Percentiles rank a stretch among this genome's conserved stretches.
These are phyloP conservation scores for Phallusia fumigata DNA, from an alignment of 23 tunicate species.

Conservation along the genomic window DNA sequence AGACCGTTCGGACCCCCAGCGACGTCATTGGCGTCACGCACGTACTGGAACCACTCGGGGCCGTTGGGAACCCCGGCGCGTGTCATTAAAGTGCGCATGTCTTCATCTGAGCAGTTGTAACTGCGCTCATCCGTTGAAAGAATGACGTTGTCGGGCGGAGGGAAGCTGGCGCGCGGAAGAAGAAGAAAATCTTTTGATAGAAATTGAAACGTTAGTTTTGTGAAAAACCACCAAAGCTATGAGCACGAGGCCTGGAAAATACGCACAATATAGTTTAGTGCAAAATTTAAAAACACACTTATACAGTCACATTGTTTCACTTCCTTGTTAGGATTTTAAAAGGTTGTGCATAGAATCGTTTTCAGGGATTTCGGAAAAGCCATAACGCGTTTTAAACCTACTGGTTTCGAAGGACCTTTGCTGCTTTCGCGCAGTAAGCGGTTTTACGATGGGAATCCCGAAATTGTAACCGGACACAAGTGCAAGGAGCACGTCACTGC, in stretches of 20 bases:
- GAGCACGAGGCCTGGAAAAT: too few relatives aligned
- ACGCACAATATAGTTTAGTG: too few relatives aligned
- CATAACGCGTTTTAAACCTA: neutral
- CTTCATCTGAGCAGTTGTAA: conserved; percentile 23
- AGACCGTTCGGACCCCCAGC: neutral
- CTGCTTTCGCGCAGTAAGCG: conserved; percentile 25
- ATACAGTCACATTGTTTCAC: too few relatives aligned
- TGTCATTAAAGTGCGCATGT: neutral
- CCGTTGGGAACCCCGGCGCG: neutral
- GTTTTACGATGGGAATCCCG: conserved; percentile 39
- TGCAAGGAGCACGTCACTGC: conserved; percentile 39
- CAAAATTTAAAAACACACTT: too few relatives aligned
- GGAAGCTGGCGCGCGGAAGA: conserved; percentile 25
- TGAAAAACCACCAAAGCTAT: too few relatives aligned
- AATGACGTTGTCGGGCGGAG: conserved; percentile 12
- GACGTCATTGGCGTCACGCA: conserved; percentile 8
- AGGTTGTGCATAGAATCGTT: too few relatives aligned
- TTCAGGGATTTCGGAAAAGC: too few relatives aligned
- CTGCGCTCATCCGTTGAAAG: conserved; percentile 35
- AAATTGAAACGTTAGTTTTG: too few relatives aligned
- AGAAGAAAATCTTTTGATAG: conserved; percentile 38
- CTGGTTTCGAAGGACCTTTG: conserved; percentile 65
- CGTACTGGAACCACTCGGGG: conserved; percentile 26
- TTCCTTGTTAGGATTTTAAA: too few relatives aligned
- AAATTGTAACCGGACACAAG: conserved; percentile 62